phyloP scores from a whole-genome alignment of 1,140 invertebrate genomes.

The Apis laboriosa region DNA sequence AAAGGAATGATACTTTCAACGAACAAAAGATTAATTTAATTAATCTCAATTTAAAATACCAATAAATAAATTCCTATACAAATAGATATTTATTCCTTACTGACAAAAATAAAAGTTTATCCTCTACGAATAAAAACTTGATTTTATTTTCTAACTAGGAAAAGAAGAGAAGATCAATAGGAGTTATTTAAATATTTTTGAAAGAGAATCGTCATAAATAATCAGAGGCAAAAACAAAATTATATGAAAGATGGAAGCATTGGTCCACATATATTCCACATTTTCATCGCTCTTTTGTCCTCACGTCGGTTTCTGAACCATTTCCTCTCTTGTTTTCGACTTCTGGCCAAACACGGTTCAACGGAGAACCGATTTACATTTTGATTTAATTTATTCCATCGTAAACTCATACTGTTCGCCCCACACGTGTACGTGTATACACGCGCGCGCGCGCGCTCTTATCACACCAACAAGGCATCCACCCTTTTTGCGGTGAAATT shows the following conservation, averaged over 20 bases:
- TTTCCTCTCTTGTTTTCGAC: slow-evolving; percentile 13
- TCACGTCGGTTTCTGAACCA: not conserved
- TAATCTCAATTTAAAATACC: too few species aligned
- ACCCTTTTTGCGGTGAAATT: slow-evolving; percentile 21
- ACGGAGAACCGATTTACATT: slow-evolving; percentile 54
- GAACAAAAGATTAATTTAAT: too few species aligned
- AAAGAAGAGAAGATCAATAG: too few species aligned
- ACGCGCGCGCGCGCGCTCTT: too few species aligned
- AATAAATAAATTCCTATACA: too few species aligned
- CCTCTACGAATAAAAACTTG: too few species aligned
- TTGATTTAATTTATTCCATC: slow-evolving; percentile 61
- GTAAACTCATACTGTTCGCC: slow-evolving; percentile 1
- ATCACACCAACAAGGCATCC: not conserved
- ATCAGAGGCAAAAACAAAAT: not conserved
- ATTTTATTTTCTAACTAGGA: too few species aligned
- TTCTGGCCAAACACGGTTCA: slow-evolving; percentile 1
- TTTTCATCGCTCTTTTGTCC: not conserved
- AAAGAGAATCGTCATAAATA: too few species aligned
- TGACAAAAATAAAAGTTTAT: too few species aligned
- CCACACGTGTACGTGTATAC: not conserved
- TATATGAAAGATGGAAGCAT: not conserved
- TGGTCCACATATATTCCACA: not conserved
- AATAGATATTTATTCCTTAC: too few species aligned
- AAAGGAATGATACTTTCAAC: too few species aligned
- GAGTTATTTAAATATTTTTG: too few species aligned